Evolutionary conservation across 2,888 invertebrate genomes (phyloP).

Genomic region (Stenodema calcarata): DNA sequence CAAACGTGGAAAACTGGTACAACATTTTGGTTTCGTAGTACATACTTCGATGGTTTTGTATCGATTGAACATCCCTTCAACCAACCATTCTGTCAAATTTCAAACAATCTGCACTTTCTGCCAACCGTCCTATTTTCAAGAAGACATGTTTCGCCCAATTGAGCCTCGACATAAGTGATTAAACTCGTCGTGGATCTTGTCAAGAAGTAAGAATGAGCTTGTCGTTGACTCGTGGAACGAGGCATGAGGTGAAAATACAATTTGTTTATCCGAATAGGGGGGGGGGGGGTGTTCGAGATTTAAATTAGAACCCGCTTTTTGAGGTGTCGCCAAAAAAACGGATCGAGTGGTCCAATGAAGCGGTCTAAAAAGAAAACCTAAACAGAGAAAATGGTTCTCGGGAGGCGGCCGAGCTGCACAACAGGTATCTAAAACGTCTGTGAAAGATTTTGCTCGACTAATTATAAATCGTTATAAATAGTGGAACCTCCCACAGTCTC

Average conservation of each 20-base stretch:
- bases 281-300: not conserved
- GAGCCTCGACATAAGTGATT: not conserved
- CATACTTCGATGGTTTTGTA: too few species aligned
- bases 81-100: too few species aligned
- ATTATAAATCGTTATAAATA: conserved; percentile 2
- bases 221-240: not conserved
- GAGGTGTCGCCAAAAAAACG: not conserved
- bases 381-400: not conserved
- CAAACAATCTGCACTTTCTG: too few species aligned
- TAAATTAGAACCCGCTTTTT: not conserved
- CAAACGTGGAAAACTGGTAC: too few species aligned
- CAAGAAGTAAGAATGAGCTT: not conserved
- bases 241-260: not conserved
- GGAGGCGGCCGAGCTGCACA: not conserved
- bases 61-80: too few species aligned
- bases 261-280: not conserved
- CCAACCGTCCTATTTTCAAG: too few species aligned
- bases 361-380: not conserved
- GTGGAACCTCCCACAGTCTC: not conserved
- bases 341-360: not conserved
- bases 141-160: too few species aligned
- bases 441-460: not conserved
- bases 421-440: not conserved
- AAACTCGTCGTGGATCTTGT: not conserved
- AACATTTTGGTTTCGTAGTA: too few species aligned